Evolutionary conservation across 1,140 invertebrate species (phyloP).

Genomic region (Camponotus vicinus): DNA sequence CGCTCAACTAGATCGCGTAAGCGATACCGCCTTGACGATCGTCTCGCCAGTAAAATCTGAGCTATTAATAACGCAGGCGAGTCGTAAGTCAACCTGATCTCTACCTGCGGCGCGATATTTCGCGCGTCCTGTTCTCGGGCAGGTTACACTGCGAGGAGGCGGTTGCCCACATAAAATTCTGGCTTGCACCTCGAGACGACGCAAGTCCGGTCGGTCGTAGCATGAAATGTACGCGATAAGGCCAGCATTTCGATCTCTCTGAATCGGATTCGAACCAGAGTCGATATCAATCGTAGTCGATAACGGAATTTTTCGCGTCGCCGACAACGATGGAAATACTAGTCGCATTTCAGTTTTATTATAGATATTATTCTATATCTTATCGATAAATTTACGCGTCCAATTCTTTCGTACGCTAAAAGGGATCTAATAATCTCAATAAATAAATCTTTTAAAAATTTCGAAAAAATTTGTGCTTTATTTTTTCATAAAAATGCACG

Average conservation of each 20-base stretch:
- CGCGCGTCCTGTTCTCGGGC: constrained; percentile 73
- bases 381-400: neutral
- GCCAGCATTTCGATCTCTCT: constrained; percentile 79
- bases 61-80: constrained; percentile 71
- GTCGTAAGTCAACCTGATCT: constrained; percentile 72
- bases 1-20: constrained; percentile 30
- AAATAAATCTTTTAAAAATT: neutral
- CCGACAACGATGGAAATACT: constrained; percentile 1
- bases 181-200: constrained; percentile 60
- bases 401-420: neutral
- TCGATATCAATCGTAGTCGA: constrained; percentile 68
- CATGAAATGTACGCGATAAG: constrained; percentile 75
- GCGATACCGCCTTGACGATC: constrained; percentile 27
- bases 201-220: constrained; percentile 53
- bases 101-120: constrained; percentile 74
- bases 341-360: neutral
- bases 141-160: constrained; percentile 76
- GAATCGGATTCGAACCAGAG: constrained; percentile 78
- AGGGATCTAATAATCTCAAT: neutral
- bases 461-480: neutral
- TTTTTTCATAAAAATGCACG: neutral
- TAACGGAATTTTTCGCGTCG: constrained; percentile 72
- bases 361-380: neutral
- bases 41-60: constrained; percentile 40
- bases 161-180: constrained; percentile 80